Conservation (phyloP, 2,113 vertebrate genomes). For the Sphaerodactylus townsendi region DNA sequence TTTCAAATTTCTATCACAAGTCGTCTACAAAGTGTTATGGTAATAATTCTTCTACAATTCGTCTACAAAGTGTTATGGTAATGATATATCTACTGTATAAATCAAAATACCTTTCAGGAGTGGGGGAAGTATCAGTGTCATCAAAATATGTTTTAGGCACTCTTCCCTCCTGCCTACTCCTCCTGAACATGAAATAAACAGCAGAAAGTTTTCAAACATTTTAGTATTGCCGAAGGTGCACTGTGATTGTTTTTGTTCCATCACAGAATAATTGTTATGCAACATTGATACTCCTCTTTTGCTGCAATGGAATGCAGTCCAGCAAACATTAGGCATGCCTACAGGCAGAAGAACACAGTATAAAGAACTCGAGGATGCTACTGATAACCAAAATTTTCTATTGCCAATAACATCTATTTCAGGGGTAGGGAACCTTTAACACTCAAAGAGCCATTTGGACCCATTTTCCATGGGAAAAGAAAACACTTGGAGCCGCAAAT, state of each 20-base stretch:
- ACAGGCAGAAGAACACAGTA: background rate
- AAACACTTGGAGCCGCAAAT: too few relatives aligned
- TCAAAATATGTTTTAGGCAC: slow-evolving; percentile 78
- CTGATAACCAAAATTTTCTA: background rate
- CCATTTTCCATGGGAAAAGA: too few relatives aligned
- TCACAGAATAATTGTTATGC: slow-evolving; percentile 17
- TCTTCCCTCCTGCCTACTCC: slow-evolving; percentile 77
- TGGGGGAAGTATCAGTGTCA: slow-evolving; percentile 71
- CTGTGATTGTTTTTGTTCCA: background rate
- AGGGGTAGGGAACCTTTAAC: too few relatives aligned
- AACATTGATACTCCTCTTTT: slow-evolving; percentile 1
- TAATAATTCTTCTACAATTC: slow-evolving; percentile 24
- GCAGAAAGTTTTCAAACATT: slow-evolving; percentile 64
- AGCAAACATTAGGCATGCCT: background rate
- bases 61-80: slow-evolving; percentile 34
- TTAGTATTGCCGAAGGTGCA: slow-evolving; percentile 14
- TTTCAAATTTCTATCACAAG: slow-evolving; percentile 30
- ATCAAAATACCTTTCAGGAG: slow-evolving; percentile 82
- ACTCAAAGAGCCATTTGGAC: too few relatives aligned
- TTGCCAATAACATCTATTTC: background rate
- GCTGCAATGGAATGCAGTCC: background rate
- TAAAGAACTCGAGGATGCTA: background rate
- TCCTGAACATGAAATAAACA: slow-evolving; percentile 78
- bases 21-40: slow-evolving; percentile 31
- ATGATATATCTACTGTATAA: slow-evolving; percentile 55